Conservation (phyloP, 2,113 vertebrate species). For the Excalfactoria chinensis region DNA sequence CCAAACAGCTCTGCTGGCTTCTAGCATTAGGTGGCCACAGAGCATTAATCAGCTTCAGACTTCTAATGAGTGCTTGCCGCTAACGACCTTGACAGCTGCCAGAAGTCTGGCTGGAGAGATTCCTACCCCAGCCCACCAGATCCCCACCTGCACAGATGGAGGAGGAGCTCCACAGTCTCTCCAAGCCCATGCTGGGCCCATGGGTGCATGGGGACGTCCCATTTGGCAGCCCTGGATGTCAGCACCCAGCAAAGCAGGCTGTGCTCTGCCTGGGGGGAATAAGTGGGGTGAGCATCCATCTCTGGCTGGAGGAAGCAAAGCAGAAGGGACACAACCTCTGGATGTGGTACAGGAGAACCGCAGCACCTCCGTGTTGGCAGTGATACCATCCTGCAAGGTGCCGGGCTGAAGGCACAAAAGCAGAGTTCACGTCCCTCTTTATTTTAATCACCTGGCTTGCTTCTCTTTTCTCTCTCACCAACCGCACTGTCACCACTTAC, state of each 20-base stretch:
- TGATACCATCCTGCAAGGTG: fast-evolving
- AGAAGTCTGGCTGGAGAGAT: neutral
- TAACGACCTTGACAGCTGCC: neutral
- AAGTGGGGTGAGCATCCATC: neutral
- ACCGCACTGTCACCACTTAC: fast-evolving
- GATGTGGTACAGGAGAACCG: neutral
- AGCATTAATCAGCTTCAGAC: neutral
- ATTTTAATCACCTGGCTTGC: neutral
- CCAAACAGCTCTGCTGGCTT: neutral
- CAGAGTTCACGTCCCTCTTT: neutral
- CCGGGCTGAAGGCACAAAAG: neutral
- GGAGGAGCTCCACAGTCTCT: neutral
- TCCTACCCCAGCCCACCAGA: neutral
- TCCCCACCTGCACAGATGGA: neutral
- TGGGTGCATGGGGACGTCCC: fast-evolving
- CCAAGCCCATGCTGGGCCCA: neutral
- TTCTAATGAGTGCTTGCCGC: neutral
- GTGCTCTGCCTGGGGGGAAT: neutral
- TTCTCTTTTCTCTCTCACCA: neutral
- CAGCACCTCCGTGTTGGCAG: too few relatives aligned
- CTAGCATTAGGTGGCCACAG: neutral
- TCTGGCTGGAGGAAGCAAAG: neutral
- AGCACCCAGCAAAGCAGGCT: neutral
- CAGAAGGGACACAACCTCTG: neutral
- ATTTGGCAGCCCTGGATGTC: neutral